Percentiles rank a stretch among this genome's conserved stretches.
Evolutionary conservation across 2,113 vertebrate genomes (phyloP).

Genomic region (Oryzias melastigma): DNA sequence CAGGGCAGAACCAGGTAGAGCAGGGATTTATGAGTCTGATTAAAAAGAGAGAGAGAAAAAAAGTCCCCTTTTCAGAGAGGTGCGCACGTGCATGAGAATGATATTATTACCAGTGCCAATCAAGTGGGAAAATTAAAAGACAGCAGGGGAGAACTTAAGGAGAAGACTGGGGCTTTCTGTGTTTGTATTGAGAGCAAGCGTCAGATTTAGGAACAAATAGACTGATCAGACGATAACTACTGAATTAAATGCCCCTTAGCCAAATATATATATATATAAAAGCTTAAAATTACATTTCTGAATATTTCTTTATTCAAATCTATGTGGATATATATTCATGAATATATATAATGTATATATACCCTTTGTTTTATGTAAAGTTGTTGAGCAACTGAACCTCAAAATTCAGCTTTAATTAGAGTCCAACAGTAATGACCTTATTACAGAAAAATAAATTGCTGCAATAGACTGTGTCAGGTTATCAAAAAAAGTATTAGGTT

Average conservation of each 20-base stretch:
- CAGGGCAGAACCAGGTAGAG: slow-evolving; percentile 39
- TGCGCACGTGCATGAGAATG: slow-evolving; percentile 40
- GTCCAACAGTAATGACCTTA: too few relatives aligned
- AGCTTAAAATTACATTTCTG: too few relatives aligned
- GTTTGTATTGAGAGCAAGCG: slow-evolving; percentile 19
- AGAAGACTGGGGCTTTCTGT: not conserved
- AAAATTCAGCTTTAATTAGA: too few relatives aligned
- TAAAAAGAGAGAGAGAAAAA: slow-evolving; percentile 20
- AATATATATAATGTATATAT: too few relatives aligned
- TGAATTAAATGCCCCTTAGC: slow-evolving; percentile 12
- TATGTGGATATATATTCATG: not conserved
- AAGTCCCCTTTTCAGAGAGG: slow-evolving; percentile 25
- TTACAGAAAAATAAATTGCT: too few relatives aligned
- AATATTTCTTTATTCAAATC: too few relatives aligned
- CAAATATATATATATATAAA: slow-evolving; percentile 5
- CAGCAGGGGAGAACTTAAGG: not conserved
- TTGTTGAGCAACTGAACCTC: too few relatives aligned
- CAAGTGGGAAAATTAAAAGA: slow-evolving; percentile 11
- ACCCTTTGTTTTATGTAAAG: too few relatives aligned
- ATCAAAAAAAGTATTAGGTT: too few relatives aligned
- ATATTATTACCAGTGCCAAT: slow-evolving; percentile 29
- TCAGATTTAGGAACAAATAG: slow-evolving; percentile 11
- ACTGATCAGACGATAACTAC: not conserved
- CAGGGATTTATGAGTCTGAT: slow-evolving; percentile 60
- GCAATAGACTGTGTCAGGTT: too few relatives aligned